Percentiles rank a stretch among this genome's conserved stretches.
phyloP scores from a whole-genome alignment of 2,888 invertebrate species.

The Agapostemon virescens region DNA sequence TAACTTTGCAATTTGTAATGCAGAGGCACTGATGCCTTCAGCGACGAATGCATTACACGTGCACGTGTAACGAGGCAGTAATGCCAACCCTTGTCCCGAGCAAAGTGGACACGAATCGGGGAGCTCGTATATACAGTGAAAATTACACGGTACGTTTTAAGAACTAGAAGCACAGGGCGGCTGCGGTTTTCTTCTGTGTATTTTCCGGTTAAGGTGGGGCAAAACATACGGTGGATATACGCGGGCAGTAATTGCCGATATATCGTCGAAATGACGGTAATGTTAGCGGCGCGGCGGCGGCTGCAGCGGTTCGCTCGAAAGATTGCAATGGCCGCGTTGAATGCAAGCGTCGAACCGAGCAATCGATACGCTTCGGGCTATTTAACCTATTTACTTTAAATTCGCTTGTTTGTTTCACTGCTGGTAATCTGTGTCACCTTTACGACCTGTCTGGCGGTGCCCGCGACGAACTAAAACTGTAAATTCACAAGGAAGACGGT shows the following conservation, averaged over 20 bases:
- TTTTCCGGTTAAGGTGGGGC: not conserved
- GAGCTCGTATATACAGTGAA: not conserved
- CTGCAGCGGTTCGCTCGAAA: constrained; percentile 15
- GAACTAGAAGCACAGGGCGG: not conserved
- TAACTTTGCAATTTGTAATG: not conserved
- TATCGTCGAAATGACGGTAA: constrained; percentile 31
- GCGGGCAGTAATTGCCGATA: constrained; percentile 35
- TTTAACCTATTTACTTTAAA: constrained; percentile 51
- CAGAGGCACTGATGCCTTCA: not conserved
- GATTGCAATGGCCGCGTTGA: constrained; percentile 21
- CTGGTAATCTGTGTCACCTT: constrained; percentile 38
- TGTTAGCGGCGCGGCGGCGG: constrained; percentile 14
- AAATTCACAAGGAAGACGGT: not conserved
- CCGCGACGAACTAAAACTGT: constrained; percentile 41
- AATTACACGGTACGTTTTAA: constrained; percentile 13
- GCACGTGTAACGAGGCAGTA: constrained; percentile 6
- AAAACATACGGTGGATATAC: not conserved
- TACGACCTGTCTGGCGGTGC: not conserved
- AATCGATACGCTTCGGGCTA: constrained; percentile 38
- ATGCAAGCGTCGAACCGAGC: constrained; percentile 22
- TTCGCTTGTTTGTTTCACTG: constrained; percentile 36
- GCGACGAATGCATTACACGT: not conserved
- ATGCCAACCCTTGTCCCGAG: constrained; percentile 4
- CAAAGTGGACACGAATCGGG: constrained; percentile 16
- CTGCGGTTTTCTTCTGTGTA: not conserved